phyloP scores from a whole-genome alignment of 2,797 vertebrate species.

The Zonotrichia albicollis region DNA sequence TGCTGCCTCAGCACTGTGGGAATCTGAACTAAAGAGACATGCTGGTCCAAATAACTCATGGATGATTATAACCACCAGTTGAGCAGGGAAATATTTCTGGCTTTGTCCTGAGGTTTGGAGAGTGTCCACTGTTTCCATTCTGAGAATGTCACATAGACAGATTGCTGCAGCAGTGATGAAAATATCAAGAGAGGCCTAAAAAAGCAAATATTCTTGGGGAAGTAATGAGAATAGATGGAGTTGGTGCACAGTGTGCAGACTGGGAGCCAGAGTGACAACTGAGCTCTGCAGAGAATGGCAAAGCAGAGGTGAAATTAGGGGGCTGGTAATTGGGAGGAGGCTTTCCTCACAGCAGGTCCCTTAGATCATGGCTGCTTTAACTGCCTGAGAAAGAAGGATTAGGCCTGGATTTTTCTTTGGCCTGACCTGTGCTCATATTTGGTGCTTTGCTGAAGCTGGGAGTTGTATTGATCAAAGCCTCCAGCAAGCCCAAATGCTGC shows the following conservation, averaged over 20 bases:
- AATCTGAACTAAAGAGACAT: not conserved
- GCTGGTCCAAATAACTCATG: not conserved
- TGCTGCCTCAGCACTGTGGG: not conserved
- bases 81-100: constrained; percentile 26
- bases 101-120: constrained; percentile 42
- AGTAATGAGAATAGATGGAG: constrained; percentile 13
- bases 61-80: not conserved
- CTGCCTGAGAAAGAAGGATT: not conserved
- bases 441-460: not conserved
- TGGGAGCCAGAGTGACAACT: not conserved
- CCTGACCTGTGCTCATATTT: accelerated
- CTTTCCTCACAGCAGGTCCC: not conserved
- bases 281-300: not conserved
- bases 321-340: not conserved
- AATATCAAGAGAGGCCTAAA: constrained; percentile 42
- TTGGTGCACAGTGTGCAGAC: not conserved
- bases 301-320: not conserved
- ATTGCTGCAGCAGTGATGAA: constrained; percentile 19
- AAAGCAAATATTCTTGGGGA: constrained; percentile 18
- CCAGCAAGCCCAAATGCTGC: accelerated
- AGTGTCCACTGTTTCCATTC: constrained; percentile 31
- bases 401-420: not conserved
- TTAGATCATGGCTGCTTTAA: not conserved
- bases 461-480: not conserved
- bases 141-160: constrained; percentile 23